Base-by-base conservation (phyloP, 2,113 vertebrate genomes). In the Monopterus albus region DNA sequence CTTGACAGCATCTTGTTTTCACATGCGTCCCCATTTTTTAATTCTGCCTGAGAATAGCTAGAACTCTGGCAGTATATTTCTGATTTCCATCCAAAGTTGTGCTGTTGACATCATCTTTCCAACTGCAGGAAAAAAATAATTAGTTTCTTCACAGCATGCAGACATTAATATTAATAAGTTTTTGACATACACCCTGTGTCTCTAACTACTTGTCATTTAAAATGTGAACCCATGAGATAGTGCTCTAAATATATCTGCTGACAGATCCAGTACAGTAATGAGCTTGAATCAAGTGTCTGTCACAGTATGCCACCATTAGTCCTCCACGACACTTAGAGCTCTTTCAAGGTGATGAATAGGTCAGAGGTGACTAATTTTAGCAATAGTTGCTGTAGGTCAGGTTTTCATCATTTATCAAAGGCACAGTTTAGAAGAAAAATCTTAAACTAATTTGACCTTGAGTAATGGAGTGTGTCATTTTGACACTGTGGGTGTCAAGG, bases 91-190 rank as follows among this genome's bases (percentile, higher is more conserved):
- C 66, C 78, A 33, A 69, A 87, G 51, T 62, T 82, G 53, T 55
- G 57, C 83, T 84, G 84, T 86, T 89, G 81, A 87, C 87, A 82
- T 82, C 73, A 17, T 33, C 86, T 68, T 59, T 73, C 72, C 65
- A 75, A 77, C 65, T 71, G 83, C 28, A 13, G 72, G 46, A 33
- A 59, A 68, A 71, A 74, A 91, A 86, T 88, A 91, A 91, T 91
- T 88, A 88, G 89, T 88, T 90, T 79, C 77, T 78, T 86, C 84
- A 65, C 82, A 81, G 79, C 84, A 71, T 57, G 79, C 66, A 29
- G 73, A 75, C 85, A 92, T 92, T 87, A 91, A 91, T 91, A 93
- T 90, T 89, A 90, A 87, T 88, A 80, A 81, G 70, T 62, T 60
- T 63, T 73, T 72, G 63, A 86, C 74, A 83, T 76, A 78, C 82